Conservation (phyloP, 2,888 invertebrate species). For the Stomorhina lunata region DNA sequence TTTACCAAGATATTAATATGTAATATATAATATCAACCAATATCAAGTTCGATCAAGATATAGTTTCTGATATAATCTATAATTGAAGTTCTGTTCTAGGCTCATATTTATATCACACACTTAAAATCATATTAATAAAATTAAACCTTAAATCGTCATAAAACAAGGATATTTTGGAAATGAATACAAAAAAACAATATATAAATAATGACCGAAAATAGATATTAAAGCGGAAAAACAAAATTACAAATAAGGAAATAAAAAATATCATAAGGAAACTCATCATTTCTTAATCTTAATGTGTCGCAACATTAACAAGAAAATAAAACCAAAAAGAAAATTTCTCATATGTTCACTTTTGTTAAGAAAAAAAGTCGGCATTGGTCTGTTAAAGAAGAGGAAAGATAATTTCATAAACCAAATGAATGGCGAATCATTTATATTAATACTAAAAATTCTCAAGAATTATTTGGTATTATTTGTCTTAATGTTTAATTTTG, state of each 20-base stretch:
- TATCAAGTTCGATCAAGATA: too few relatives aligned
- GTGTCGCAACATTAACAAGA: conserved; percentile 79
- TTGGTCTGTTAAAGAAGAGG: not conserved
- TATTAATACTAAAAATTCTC: conserved; percentile 78
- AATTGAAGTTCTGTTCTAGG: too few relatives aligned
- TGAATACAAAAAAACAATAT: not conserved
- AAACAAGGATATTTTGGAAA: not conserved
- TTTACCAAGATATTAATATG: too few relatives aligned
- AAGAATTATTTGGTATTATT: conserved; percentile 21
- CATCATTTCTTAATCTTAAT: conserved; percentile 79
- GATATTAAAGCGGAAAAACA: not conserved
- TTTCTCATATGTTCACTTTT: not conserved
- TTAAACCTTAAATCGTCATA: conserved; percentile 38
- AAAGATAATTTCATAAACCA: conserved; percentile 70
- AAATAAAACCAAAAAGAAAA: not conserved
- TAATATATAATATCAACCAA: too few relatives aligned
- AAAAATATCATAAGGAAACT: conserved; percentile 69
- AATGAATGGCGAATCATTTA: conserved; percentile 78
- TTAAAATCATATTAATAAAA: too few relatives aligned
- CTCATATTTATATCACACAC: too few relatives aligned
- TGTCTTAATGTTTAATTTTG: not conserved
- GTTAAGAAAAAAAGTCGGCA: too few relatives aligned
- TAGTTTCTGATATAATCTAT: too few relatives aligned
- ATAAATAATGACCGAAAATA: not conserved
- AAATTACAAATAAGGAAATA: not conserved